Percentiles rank a stretch among this genome's conserved stretches.
phyloP scores from a whole-genome alignment of 2,888 invertebrate species.

The Lottia scabra region DNA sequence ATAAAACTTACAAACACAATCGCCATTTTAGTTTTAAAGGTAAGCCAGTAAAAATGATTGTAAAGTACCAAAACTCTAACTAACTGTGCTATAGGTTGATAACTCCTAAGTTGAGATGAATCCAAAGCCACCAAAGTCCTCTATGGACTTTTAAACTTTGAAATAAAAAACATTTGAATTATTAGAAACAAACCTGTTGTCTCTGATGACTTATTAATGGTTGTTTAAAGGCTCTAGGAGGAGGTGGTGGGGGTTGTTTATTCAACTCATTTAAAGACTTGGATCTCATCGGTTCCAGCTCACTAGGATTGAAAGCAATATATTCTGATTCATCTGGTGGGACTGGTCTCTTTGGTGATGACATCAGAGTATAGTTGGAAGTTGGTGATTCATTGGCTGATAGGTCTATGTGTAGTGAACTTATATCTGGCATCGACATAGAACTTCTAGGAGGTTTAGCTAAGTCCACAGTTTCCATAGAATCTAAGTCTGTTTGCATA shows the following conservation, averaged over 20 bases:
- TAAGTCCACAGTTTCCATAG: constrained; percentile 79
- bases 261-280: not conserved
- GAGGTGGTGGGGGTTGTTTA: not conserved
- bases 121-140: too few species aligned
- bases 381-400: constrained; percentile 6
- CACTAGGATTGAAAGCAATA: not conserved
- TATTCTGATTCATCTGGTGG: not conserved
- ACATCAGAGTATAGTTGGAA: not conserved
- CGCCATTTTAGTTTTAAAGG: too few species aligned
- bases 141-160: too few species aligned
- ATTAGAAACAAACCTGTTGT: constrained; percentile 21
- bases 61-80: too few species aligned
- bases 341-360: not conserved
- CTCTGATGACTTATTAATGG: constrained; percentile 35
- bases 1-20: too few species aligned
- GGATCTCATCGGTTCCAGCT: not conserved
- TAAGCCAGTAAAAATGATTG: too few species aligned
- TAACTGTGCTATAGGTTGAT: too few species aligned
- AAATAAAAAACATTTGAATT: too few species aligned
- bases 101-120: too few species aligned
- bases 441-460: constrained; percentile 45
- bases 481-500: constrained; percentile 91
- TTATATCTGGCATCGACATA: constrained; percentile 29
- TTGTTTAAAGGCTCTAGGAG: not conserved
- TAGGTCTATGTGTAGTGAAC: constrained; percentile 18